Evolutionary conservation across 30 jellyfish, hydroid and myxozoan species (phyloP), one percentile per base, ranked within the genome.

Genomic region (Pseudorhiza aurosa): DNA sequence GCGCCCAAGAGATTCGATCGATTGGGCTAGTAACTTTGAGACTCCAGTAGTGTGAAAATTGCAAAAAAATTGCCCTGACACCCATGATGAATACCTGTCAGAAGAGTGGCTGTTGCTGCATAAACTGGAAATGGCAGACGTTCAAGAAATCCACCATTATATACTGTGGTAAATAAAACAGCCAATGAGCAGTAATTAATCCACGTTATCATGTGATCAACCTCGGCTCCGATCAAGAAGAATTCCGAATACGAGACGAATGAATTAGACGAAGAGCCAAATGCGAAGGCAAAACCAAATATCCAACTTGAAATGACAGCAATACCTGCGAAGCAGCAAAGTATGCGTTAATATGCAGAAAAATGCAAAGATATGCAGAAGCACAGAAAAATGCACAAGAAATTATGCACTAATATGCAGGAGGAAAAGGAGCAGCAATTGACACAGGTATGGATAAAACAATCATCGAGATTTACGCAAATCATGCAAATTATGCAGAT

Each of bases 131-230:
- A 49, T 55, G 75, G 57, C 93, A 90, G 37, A 40, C 96, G 74
- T 58, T 95, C 84, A 11, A 83, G 83, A 67, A 90, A 90, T 31
- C 98, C 98, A 21, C 95, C 91, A 88, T 84, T 90, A 12, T 43
- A 60, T 31, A 90, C 30, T 5, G 75, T 95, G 19, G 87, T 59
- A 32, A 90, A 74, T 19, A 90, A 59, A 26, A 71, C 60, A 11
- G 68, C 43, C 28, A 57, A 19, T 18, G 75, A 53, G 31, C 82
- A 80, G 60, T 85, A 88, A 19, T 36, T 15, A 4, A 25, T 57
- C 82, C 91, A 90, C 77, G 68, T 65, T 26, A 21, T 21, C 25
- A 70, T 15, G 12, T 2, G 44, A 5, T 49, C 53, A 31, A 1
- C 30, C 19, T 26, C 59, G 28, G 75, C 60, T 12, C 51, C 25